Conservation (phyloP, 1,140 invertebrate species). For the Pseudomyrmex cubaensis region DNA sequence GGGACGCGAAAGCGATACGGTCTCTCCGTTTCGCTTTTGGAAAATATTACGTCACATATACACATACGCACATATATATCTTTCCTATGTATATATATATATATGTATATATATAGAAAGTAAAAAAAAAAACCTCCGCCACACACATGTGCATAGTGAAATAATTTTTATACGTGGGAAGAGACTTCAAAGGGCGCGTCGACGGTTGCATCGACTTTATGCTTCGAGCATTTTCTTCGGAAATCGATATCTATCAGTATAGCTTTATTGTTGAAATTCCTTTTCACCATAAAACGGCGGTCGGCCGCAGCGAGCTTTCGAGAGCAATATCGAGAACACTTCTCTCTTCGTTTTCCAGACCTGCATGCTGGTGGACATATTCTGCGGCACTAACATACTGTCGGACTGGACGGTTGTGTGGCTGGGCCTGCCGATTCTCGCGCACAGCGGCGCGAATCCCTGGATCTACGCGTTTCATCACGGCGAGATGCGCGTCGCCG, state of each 20-base stretch:
- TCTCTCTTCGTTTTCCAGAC: slow-evolving; percentile 82
- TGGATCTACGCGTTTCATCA: slow-evolving; percentile 90
- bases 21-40: not conserved
- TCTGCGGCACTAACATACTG: slow-evolving; percentile 85
- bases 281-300: not conserved
- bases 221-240: slow-evolving; percentile 11
- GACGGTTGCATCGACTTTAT: not conserved
- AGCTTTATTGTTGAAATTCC: not conserved
- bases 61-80: too few species aligned
- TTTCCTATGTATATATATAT: too few species aligned
- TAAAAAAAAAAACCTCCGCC: not conserved
- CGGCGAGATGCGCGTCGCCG: slow-evolving; percentile 87
- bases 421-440: slow-evolving; percentile 86
- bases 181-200: not conserved
- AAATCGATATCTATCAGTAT: slow-evolving; percentile 26
- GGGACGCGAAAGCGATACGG: not conserved
- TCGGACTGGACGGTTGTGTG: slow-evolving; percentile 86
- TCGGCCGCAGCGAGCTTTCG: not conserved
- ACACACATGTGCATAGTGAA: not conserved
- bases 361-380: slow-evolving; percentile 86
- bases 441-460: slow-evolving; percentile 88
- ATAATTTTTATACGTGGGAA: not conserved
- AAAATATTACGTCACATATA: not conserved
- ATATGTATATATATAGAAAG: too few species aligned
- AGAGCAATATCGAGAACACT: not conserved